Percentiles rank a stretch among this genome's conserved stretches.
Conservation (phyloP, 2,888 invertebrate genomes). For the Meta bourneti region DNA sequence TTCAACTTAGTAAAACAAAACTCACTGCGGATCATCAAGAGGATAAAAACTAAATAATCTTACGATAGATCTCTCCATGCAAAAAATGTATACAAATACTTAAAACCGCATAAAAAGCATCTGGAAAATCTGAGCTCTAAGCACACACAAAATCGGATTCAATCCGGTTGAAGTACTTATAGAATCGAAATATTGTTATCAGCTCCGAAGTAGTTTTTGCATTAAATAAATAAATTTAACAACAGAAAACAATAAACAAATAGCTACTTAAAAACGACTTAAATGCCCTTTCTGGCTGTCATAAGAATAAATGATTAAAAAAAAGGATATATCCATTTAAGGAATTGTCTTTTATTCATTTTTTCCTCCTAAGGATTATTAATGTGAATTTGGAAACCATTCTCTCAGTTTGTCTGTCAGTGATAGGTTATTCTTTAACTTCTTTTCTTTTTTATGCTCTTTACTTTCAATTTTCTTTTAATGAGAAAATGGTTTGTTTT, state of each 20-base stretch:
- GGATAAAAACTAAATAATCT: no score
- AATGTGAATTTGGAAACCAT: neutral
- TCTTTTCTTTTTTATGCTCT: neutral
- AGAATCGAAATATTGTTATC: neutral
- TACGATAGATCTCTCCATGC: no score
- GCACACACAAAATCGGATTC: neutral
- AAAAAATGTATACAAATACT: no score
- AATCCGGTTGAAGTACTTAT: neutral
- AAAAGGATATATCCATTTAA: neutral
- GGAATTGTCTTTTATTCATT: neutral
- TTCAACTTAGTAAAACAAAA: no score
- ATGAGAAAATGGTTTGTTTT: slow-evolving; percentile 2
- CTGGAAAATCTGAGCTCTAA: neutral
- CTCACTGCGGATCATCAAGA: no score
- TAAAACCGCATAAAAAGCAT: no score
- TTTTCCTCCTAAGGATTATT: neutral
- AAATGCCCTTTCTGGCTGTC: neutral
- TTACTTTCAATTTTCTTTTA: slow-evolving; percentile 8
- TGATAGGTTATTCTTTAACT: slow-evolving; percentile 8
- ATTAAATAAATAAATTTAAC: neutral
- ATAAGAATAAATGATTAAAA: neutral
- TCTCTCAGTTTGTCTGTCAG: neutral
- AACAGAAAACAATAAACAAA: neutral
- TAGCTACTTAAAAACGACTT: slow-evolving; percentile 17
- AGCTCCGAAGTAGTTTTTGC: neutral